Evolutionary conservation across 2,888 invertebrate species (phyloP).

Genomic region (Melieria omissa): DNA sequence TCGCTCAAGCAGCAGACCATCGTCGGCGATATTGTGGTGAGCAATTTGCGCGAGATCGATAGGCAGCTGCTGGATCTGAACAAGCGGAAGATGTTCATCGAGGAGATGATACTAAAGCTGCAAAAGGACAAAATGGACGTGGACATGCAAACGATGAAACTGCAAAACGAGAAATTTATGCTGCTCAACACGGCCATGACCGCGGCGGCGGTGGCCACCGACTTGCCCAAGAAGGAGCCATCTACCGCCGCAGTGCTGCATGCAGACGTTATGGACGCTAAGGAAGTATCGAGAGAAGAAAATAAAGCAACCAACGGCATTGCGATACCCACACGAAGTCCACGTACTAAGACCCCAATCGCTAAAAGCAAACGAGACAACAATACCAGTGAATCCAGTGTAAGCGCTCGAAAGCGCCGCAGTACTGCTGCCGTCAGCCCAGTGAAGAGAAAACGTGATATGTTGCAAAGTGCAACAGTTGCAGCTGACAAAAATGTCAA

Average conservation of each 20-base stretch:
- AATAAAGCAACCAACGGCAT: too few species aligned
- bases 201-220: slow-evolving; percentile 47
- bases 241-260: not conserved
- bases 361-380: too few species aligned
- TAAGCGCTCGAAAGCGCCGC: too few species aligned
- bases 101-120: slow-evolving; percentile 63
- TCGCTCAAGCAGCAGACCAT: slow-evolving; percentile 47
- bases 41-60: slow-evolving; percentile 61
- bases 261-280: too few species aligned
- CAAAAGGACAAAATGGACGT: slow-evolving; percentile 64
- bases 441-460: too few species aligned
- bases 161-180: slow-evolving; percentile 62
- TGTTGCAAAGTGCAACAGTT: not conserved
- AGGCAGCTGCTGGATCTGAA: slow-evolving; percentile 60
- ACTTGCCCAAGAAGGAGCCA: slow-evolving; percentile 21
- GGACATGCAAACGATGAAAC: slow-evolving; percentile 58
- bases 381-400: too few species aligned
- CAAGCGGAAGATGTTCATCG: slow-evolving; percentile 62
- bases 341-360: too few species aligned
- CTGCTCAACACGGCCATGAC: slow-evolving; percentile 56
- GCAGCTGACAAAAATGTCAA: not conserved
- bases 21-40: slow-evolving; percentile 53
- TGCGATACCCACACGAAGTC: too few species aligned
- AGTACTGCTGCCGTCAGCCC: too few species aligned
- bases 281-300: too few species aligned